These are phyloP conservation scores for Lamellibrachia luymesi DNA, from an alignment of 1,140 invertebrate species.

Conservation along the genomic window DNA sequence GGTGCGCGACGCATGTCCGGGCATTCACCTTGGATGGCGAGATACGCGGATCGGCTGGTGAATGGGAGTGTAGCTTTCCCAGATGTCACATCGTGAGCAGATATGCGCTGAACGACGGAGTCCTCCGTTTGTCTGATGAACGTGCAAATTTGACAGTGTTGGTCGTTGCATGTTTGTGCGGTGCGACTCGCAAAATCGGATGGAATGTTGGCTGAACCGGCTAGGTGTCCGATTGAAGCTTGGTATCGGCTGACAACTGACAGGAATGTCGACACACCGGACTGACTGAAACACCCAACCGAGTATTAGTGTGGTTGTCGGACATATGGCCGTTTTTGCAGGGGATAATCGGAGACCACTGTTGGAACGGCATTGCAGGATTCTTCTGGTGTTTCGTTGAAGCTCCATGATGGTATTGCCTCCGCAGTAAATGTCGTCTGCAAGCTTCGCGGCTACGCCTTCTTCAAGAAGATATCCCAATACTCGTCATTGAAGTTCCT, in stretches of 20 bases:
- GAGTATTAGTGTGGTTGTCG: neutral
- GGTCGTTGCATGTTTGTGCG: no score
- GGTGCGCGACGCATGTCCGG: no score
- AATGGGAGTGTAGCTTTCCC: no score
- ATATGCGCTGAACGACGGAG: neutral
- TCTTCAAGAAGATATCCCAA: constrained; percentile 21
- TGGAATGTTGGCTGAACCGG: no score
- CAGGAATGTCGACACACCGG: neutral
- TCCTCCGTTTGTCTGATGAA: no score
- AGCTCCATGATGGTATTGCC: constrained; percentile 14
- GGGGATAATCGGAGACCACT: neutral
- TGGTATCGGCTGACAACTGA: neutral
- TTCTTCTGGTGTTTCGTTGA: constrained; percentile 9
- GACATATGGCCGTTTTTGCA: neutral
- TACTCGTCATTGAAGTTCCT: constrained; percentile 24
- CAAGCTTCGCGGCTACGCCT: constrained; percentile 20
- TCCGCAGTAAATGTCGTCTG: constrained; percentile 27
- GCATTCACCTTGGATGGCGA: no score
- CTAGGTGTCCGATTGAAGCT: no score
- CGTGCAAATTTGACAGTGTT: no score
- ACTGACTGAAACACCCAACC: neutral
- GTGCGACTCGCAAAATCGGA: no score
- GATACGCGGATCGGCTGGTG: no score
- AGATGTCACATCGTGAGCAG: no score
- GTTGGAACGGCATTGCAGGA: constrained; percentile 18